Evolutionary conservation across 2,113 vertebrate species (phyloP).

Genomic region (Mustelus asterias): DNA sequence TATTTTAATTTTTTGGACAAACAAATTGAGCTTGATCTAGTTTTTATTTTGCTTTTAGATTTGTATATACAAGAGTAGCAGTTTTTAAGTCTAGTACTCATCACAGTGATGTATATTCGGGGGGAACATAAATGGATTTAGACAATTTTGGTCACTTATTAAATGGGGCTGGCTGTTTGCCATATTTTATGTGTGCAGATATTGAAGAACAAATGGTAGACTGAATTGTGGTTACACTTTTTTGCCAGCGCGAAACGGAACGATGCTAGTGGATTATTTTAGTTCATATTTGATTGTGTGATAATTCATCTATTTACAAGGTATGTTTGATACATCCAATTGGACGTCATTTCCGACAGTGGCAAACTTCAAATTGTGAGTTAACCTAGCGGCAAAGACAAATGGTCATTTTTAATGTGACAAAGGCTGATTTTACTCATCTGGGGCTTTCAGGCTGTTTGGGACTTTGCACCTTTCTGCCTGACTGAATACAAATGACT

Average conservation of each 20-base stretch:
- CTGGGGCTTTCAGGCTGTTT: neutral
- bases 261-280: neutral
- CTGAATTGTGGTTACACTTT: neutral
- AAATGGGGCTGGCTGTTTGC: neutral
- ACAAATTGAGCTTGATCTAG: neutral
- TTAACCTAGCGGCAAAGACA: neutral
- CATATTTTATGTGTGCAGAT: neutral
- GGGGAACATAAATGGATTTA: neutral
- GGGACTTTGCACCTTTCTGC: neutral
- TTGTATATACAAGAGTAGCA: neutral
- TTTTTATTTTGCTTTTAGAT: conserved; percentile 15
- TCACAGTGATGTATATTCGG: neutral
- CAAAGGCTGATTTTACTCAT: neutral
- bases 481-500: neutral
- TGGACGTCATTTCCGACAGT: neutral
- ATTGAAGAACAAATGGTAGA: neutral
- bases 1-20: neutral
- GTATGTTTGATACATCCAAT: neutral
- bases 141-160: neutral
- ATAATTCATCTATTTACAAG: neutral
- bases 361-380: neutral
- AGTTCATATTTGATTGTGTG: neutral
- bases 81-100: neutral
- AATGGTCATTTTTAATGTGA: neutral
- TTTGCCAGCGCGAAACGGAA: neutral